Conservation (phyloP, 1,140 invertebrate species). For the Tetragnatha versicolor region DNA sequence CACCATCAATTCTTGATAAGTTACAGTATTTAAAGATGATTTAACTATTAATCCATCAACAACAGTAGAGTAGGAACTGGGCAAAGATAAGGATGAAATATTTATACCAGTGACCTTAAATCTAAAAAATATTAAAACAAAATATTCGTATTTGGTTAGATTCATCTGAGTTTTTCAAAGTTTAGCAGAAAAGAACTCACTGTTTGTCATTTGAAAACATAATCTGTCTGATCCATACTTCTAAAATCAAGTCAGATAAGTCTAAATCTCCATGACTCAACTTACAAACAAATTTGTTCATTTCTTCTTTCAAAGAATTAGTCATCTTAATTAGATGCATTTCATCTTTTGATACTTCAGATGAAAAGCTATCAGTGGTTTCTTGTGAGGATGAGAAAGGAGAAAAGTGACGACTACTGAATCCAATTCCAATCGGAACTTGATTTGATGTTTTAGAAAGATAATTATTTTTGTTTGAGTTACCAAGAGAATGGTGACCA, state of each 20-base stretch:
- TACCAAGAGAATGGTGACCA: not conserved
- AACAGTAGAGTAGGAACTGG: constrained; percentile 25
- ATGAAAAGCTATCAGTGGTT: not conserved
- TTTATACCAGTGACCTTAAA: constrained; percentile 18
- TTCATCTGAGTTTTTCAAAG: not conserved
- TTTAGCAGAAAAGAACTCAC: not conserved
- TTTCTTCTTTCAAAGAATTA: not conserved
- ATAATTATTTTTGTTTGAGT: not conserved
- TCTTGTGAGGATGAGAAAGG: not conserved
- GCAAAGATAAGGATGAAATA: constrained; percentile 10
- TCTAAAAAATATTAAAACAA: constrained; percentile 37
- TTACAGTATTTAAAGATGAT: not conserved
- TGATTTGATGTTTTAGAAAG: not conserved
- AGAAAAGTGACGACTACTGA: constrained; percentile 30
- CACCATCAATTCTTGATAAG: not conserved
- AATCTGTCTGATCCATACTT: constrained; percentile 12
- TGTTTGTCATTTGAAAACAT: not conserved
- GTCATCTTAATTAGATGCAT: not conserved
- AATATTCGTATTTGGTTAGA: not conserved
- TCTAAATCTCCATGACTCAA: constrained; percentile 24
- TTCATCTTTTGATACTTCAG: not conserved
- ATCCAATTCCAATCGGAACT: constrained; percentile 6
- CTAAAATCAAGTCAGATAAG: not conserved
- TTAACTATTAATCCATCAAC: constrained; percentile 31
- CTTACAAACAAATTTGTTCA: not conserved